Evolutionary conservation across 2,797 vertebrate species (phyloP).

Genomic region (Pseudochaenichthys georgianus): DNA sequence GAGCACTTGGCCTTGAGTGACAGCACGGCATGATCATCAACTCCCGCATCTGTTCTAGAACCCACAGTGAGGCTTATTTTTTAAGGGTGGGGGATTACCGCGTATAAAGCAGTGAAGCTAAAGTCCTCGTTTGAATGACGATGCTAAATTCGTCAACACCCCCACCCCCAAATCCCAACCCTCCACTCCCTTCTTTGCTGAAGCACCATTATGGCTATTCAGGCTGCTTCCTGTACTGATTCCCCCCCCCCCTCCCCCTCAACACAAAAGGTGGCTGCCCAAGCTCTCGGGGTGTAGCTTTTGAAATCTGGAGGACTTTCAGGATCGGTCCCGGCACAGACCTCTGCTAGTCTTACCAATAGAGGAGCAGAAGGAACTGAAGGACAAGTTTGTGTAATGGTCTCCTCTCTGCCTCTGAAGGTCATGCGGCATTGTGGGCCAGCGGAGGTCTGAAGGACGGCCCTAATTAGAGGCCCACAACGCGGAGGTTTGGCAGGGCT

Average conservation of each 20-base stretch:
- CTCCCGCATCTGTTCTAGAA: conserved; percentile 61
- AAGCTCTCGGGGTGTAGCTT: conserved; percentile 82
- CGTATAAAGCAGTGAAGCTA: conserved; percentile 31
- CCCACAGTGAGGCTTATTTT: conserved; percentile 11
- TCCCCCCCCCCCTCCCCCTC: conserved; percentile 74
- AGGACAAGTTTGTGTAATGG: conserved; percentile 87
- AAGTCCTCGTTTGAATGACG: conserved; percentile 79
- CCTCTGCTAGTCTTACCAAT: conserved; percentile 79
- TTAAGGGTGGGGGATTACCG: not conserved
- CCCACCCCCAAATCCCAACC: conserved; percentile 70
- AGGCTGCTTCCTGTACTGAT: conserved; percentile 91
- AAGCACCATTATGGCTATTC: conserved; percentile 92
- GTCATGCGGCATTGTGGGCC: conserved; percentile 86
- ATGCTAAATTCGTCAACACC: conserved; percentile 88
- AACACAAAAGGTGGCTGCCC: conserved; percentile 89
- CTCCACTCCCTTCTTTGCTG: conserved; percentile 69
- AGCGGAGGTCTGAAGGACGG: conserved; percentile 85
- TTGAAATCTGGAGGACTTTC: conserved; percentile 82
- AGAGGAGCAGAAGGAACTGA: conserved; percentile 59
- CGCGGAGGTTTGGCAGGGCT: conserved; percentile 89
- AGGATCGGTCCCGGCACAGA: conserved; percentile 68
- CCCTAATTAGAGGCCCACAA: conserved; percentile 87
- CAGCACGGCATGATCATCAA: conserved; percentile 19
- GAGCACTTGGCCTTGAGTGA: conserved; percentile 36
- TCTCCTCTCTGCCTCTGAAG: conserved; percentile 74